phyloP scores from a whole-genome alignment of 2,888 invertebrate genomes.

The Teleiodes luculella region DNA sequence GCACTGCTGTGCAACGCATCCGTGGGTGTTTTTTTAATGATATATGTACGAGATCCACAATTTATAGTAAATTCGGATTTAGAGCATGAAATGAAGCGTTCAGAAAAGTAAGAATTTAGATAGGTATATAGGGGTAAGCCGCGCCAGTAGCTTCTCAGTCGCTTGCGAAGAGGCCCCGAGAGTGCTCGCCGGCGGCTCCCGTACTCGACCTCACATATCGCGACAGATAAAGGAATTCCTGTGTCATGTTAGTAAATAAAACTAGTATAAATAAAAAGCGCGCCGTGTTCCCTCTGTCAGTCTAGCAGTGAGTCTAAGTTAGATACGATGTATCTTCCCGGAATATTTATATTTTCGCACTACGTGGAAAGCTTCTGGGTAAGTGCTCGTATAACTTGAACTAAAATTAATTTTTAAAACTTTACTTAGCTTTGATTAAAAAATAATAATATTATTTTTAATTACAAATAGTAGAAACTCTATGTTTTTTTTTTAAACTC shows the following conservation, averaged over 20 bases:
- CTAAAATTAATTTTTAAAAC: no score
- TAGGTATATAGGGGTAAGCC: slow-evolving; percentile 71
- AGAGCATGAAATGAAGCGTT: slow-evolving; percentile 73
- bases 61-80: slow-evolving; percentile 61
- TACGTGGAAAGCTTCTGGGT: slow-evolving; percentile 75
- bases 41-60: slow-evolving; percentile 57
- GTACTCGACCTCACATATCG: slow-evolving; percentile 34
- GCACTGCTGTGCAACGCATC: no score
- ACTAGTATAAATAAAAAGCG: slow-evolving; percentile 68
- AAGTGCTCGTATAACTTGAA: slow-evolving; percentile 33
- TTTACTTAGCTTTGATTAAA: no score
- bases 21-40: slow-evolving; percentile 23
- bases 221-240: slow-evolving; percentile 52
- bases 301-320: slow-evolving; percentile 53
- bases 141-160: slow-evolving; percentile 54
- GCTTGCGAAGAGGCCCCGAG: slow-evolving; percentile 41
- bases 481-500: no score
- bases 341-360: slow-evolving; percentile 64
- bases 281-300: slow-evolving; percentile 51
- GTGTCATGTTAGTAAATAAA: slow-evolving; percentile 75
- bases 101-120: slow-evolving; percentile 64
- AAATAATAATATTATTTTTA: no score
- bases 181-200: slow-evolving; percentile 40
- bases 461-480: no score
- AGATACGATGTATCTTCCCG: slow-evolving; percentile 67